A percentile compares a stretch with the other conserved stretches of the same genome.
phyloP scores from a whole-genome alignment of 1,140 invertebrate genomes.

The Cydia strobilella region DNA sequence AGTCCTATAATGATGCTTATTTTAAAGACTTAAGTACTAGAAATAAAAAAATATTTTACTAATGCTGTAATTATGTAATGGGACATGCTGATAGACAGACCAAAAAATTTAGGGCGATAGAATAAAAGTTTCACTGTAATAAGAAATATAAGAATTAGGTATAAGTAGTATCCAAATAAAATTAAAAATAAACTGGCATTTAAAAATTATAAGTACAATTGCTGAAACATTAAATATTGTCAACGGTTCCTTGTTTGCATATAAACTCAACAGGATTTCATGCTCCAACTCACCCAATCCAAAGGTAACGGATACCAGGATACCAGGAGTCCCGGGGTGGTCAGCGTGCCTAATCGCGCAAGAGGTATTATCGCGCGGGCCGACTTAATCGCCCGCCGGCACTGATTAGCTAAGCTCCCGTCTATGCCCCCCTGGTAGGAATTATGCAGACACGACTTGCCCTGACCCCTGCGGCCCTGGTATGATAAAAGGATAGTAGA shows the following conservation, averaged over 20 bases:
- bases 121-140: too few relatives aligned
- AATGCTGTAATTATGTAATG: too few relatives aligned
- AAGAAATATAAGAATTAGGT: too few relatives aligned
- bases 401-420: conserved; percentile 72
- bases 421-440: conserved; percentile 58
- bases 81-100: too few relatives aligned
- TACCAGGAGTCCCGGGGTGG: conserved; percentile 55
- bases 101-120: too few relatives aligned
- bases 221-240: background rate
- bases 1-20: too few relatives aligned
- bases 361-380: conserved; percentile 66
- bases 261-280: conserved; percentile 40
- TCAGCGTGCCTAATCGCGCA: conserved; percentile 71
- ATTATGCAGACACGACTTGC: conserved; percentile 69
- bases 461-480: conserved; percentile 40
- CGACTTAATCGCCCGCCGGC: conserved; percentile 63
- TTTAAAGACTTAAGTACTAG: too few relatives aligned
- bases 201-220: too few relatives aligned
- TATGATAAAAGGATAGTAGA: conserved; percentile 43
- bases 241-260: conserved; percentile 4
- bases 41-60: too few relatives aligned
- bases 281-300: conserved; percentile 33
- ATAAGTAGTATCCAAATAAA: too few relatives aligned
- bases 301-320: conserved; percentile 46
- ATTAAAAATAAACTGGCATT: too few relatives aligned